Evolutionary conservation across 2,113 vertebrate genomes (phyloP).

Genomic region (Tylochromis polylepis): DNA sequence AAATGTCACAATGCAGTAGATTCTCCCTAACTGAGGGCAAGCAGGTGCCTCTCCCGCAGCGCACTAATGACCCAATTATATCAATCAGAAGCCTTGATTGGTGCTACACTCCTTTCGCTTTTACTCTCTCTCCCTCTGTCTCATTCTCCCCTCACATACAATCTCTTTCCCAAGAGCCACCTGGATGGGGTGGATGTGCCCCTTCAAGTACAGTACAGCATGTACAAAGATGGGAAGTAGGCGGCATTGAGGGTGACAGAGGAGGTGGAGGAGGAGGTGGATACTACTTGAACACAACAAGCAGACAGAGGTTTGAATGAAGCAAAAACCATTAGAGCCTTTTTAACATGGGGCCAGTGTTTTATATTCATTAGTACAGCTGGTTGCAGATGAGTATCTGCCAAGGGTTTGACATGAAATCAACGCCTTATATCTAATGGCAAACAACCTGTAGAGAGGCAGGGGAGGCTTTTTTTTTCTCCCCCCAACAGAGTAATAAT

Average conservation of each 20-base stretch:
- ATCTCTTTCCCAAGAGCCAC: slow-evolving; percentile 51
- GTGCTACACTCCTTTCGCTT: slow-evolving; percentile 55
- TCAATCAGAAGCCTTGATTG: slow-evolving; percentile 76
- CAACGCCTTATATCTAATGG: neutral
- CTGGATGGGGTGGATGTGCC: slow-evolving; percentile 50
- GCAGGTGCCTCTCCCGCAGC: slow-evolving; percentile 73
- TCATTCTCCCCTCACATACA: slow-evolving; percentile 25
- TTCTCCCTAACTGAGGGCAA: slow-evolving; percentile 63
- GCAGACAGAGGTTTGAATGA: slow-evolving; percentile 33
- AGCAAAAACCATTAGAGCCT: slow-evolving; percentile 24
- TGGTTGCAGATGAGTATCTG: neutral
- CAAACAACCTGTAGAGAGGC: slow-evolving; percentile 13
- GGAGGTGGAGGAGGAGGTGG: slow-evolving; percentile 34
- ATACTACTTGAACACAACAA: slow-evolving; percentile 47
- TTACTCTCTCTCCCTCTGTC: slow-evolving; percentile 10
- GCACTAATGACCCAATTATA: slow-evolving; percentile 78
- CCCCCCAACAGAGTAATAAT: neutral
- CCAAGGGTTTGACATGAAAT: neutral
- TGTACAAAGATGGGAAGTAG: slow-evolving; percentile 42
- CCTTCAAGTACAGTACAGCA: slow-evolving; percentile 50
- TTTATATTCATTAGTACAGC: slow-evolving; percentile 17
- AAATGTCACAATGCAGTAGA: slow-evolving; percentile 69
- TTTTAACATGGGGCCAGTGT: slow-evolving; percentile 10
- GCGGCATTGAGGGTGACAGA: slow-evolving; percentile 2
- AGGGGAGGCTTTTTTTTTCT: neutral